phyloP scores from a whole-genome alignment of 2,113 vertebrate genomes.

The Lathamus discolor region DNA sequence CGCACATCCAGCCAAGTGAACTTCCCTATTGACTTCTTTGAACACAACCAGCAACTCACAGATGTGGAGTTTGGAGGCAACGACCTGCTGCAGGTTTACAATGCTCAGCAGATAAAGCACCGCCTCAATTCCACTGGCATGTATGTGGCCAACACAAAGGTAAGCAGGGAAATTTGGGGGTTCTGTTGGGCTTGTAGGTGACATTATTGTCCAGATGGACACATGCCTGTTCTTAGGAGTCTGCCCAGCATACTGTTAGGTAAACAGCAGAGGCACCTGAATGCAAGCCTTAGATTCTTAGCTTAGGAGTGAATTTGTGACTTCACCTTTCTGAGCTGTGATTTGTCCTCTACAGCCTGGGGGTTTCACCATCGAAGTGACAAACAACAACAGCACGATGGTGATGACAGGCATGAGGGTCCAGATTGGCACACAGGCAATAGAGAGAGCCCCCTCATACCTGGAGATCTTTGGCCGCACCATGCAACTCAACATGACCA shows the following conservation, averaged over 20 bases:
- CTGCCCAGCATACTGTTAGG: neutral
- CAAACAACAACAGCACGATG: conserved; percentile 96
- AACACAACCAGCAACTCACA: conserved; percentile 97
- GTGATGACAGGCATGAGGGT: conserved; percentile 99
- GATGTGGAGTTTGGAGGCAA: conserved; percentile 98
- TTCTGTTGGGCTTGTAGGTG: neutral
- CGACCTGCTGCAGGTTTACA: conserved; percentile 96
- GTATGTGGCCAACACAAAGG: conserved; percentile 99
- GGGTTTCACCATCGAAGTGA: conserved; percentile 93
- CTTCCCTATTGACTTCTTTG: conserved; percentile 99
- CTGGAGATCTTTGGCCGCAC: conserved; percentile 96
- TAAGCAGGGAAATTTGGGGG: conserved; percentile 10
- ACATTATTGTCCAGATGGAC: accelerated
- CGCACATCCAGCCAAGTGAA: conserved; percentile 94
- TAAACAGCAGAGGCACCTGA: neutral
- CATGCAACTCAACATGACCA: conserved; percentile 96
- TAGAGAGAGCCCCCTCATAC: conserved; percentile 92
- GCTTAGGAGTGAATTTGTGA: neutral
- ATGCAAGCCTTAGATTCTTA: neutral
- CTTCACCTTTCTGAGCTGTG: neutral
- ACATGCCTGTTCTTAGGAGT: neutral
- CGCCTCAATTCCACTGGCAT: conserved; percentile 97
- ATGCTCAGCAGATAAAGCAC: conserved; percentile 98
- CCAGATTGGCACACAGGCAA: conserved; percentile 94
- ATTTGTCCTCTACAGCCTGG: conserved; percentile 80